phyloP scores from a whole-genome alignment of 23 tunicate species.

The Trididemnum nubilum region DNA sequence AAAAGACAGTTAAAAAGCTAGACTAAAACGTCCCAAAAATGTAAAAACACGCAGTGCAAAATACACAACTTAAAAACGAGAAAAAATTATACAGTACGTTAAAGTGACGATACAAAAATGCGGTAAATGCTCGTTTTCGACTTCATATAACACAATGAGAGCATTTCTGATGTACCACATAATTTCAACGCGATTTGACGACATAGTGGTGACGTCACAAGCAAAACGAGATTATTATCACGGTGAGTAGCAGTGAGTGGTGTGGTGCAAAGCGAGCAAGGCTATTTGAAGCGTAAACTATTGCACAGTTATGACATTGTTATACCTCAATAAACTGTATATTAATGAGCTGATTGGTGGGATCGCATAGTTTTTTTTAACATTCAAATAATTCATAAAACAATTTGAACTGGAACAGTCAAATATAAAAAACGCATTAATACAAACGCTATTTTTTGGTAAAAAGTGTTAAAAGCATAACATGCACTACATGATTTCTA shows the following conservation, averaged over 20 bases:
- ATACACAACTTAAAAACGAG: neutral
- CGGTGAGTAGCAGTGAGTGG: neutral
- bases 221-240: neutral
- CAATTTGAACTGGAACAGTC: too few relatives aligned
- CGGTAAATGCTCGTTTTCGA: neutral
- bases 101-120: neutral
- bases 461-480: neutral
- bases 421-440: too few relatives aligned
- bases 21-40: too few relatives aligned
- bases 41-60: slow-evolving; percentile 14
- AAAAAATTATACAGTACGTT: slow-evolving; percentile 3
- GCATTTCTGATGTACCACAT: neutral
- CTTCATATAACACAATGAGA: neutral
- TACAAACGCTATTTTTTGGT: neutral
- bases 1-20: too few relatives aligned
- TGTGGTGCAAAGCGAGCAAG: neutral
- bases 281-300: slow-evolving; percentile 4
- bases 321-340: too few relatives aligned
- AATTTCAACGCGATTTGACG: neutral
- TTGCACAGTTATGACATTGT: slow-evolving; percentile 6
- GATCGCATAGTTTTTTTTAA: too few relatives aligned
- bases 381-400: too few relatives aligned
- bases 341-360: too few relatives aligned
- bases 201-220: neutral
- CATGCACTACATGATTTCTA: neutral